Conservation (phyloP, 2,113 vertebrate genomes). For the Grammomys dolichurus region DNA sequence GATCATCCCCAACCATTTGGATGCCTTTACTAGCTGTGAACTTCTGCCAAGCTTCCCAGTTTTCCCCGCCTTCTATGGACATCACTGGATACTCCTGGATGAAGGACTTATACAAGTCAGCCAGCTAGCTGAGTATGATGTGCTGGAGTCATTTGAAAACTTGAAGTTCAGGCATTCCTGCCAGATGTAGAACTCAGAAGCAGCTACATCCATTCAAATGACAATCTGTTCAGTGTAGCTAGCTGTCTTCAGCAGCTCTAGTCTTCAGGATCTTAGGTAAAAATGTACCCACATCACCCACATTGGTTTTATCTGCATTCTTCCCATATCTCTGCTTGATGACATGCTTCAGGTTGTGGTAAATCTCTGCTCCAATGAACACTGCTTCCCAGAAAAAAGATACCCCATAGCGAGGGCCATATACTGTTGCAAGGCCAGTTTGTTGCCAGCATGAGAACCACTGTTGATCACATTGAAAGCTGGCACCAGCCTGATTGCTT, state of each 20-base stretch:
- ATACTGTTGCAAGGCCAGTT: neutral
- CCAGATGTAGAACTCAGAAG: slow-evolving; percentile 96
- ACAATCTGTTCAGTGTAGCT: slow-evolving; percentile 96
- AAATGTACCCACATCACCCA: neutral
- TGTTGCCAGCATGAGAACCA: neutral
- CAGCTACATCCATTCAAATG: slow-evolving; percentile 98
- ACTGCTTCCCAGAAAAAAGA: neutral
- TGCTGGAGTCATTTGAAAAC: neutral
- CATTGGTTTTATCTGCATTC: neutral
- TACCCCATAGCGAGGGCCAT: neutral
- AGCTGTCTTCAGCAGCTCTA: slow-evolving; percentile 95
- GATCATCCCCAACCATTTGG: neutral
- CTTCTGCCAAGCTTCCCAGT: neutral
- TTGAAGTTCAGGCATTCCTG: neutral
- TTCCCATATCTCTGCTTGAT: neutral
- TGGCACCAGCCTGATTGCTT: neutral
- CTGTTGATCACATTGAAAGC: neutral
- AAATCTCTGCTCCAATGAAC: neutral
- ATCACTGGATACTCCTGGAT: neutral
- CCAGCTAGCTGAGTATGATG: neutral
- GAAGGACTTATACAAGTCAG: neutral
- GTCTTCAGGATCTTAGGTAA: slow-evolving; percentile 68
- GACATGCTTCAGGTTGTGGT: neutral
- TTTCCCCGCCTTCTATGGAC: neutral
- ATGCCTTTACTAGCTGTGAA: neutral